Evolutionary conservation across 2,797 vertebrate species (phyloP).

Genomic region (Danio tinwini): DNA sequence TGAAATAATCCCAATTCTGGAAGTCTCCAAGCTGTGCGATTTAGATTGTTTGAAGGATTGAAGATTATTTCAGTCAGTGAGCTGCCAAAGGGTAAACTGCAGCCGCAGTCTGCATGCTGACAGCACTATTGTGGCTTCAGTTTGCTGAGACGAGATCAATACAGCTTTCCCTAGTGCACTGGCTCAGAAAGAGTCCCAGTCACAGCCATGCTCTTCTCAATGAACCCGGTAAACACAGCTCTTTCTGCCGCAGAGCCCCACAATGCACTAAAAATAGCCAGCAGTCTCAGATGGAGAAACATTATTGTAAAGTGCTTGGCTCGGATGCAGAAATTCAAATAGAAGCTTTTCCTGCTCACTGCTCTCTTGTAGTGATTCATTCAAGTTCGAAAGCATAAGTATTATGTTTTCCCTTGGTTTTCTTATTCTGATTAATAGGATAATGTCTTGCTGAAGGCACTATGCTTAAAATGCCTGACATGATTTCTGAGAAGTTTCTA

Average conservation of each 20-base stretch:
- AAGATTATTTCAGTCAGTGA: constrained; percentile 46
- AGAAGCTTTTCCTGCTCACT: constrained; percentile 10
- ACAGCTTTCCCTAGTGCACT: constrained; percentile 18
- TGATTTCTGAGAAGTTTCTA: constrained; percentile 9
- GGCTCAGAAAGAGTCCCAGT: constrained; percentile 29
- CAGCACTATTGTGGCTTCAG: constrained; percentile 26
- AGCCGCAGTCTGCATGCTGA: constrained; percentile 28
- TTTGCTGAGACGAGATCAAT: constrained; percentile 43
- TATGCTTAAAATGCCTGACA: constrained; percentile 24
- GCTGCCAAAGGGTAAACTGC: constrained; percentile 42
- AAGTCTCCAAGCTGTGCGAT: constrained; percentile 26
- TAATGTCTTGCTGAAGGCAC: constrained; percentile 8
- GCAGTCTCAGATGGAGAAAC: constrained; percentile 12
- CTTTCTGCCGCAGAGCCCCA: constrained; percentile 21
- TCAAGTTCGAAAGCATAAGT: not conserved
- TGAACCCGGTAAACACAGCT: constrained; percentile 28
- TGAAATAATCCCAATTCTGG: constrained; percentile 14
- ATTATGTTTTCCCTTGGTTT: not conserved
- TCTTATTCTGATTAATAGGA: constrained; percentile 12
- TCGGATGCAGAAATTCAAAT: constrained; percentile 13
- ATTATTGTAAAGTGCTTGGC: constrained; percentile 17
- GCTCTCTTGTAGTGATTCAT: constrained; percentile 16
- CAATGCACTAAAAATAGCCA: constrained; percentile 29
- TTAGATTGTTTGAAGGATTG: constrained; percentile 50
- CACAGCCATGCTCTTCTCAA: constrained; percentile 27